Evolutionary conservation across 53 echinoderm and acorn worm species (phyloP).

Genomic region (Paracentrotus lividus): DNA sequence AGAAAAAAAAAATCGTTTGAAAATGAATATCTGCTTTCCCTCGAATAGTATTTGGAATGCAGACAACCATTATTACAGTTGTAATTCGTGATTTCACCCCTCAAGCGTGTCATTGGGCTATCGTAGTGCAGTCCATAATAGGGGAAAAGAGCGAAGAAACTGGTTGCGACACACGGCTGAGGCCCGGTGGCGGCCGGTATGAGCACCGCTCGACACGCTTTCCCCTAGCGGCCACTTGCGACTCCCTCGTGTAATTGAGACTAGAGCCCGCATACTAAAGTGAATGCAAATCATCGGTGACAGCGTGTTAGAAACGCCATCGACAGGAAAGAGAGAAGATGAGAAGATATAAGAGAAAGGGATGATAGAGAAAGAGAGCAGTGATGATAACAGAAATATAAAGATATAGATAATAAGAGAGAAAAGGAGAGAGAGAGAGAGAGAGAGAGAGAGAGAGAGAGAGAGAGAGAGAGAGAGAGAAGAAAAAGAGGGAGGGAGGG

Average conservation of each 20-base stretch:
- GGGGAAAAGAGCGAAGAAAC: constrained; percentile 1
- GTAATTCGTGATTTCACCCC: constrained; percentile 28
- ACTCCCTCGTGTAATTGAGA: constrained; percentile 67
- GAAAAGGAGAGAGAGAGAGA: not conserved
- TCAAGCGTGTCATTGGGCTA: constrained; percentile 33
- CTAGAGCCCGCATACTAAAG: constrained; percentile 25
- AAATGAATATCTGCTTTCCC: constrained; percentile 19
- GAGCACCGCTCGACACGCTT: constrained; percentile 58
- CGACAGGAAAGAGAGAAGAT: constrained; percentile 20
- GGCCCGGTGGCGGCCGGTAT: constrained; percentile 65
- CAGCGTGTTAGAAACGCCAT: not conserved
- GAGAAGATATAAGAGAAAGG: not conserved
- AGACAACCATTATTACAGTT: constrained; percentile 41
- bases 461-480: not conserved
- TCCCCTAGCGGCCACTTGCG: constrained; percentile 54
- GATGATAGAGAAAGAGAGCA: constrained; percentile 24
- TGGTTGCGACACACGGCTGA: constrained; percentile 2
- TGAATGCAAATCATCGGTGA: constrained; percentile 58
- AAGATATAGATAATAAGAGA: not conserved
- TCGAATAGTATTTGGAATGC: constrained; percentile 14
- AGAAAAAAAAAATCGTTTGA: not conserved
- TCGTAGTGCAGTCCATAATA: not conserved
- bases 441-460: not conserved
- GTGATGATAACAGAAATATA: no score
- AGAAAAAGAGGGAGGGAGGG: not conserved